These are phyloP conservation scores for Nephrotoma appendiculata DNA, from an alignment of 2,888 invertebrate species.

Conservation along the genomic window DNA sequence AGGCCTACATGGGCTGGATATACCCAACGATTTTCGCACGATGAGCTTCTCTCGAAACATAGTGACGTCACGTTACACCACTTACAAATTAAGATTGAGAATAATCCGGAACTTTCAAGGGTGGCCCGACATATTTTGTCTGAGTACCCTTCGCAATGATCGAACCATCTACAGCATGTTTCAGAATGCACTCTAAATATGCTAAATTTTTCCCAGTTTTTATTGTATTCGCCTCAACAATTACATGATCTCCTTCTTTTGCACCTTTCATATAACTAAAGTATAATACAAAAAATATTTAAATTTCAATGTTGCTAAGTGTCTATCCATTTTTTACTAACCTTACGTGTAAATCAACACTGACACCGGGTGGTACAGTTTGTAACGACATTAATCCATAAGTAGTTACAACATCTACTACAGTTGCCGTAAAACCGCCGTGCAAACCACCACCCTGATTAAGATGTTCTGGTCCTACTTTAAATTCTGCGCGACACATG, in stretches of 20 bases:
- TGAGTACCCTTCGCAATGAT: slow-evolving; percentile 72
- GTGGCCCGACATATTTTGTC: slow-evolving; percentile 50
- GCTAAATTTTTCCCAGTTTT: slow-evolving; percentile 68
- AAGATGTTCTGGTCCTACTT: slow-evolving; percentile 55
- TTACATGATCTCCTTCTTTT: slow-evolving; percentile 58
- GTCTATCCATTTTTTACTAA: slow-evolving; percentile 25
- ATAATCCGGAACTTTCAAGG: not conserved
- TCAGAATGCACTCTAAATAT: slow-evolving; percentile 65
- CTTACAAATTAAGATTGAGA: not conserved
- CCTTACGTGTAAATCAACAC: slow-evolving; percentile 70
- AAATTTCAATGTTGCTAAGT: not conserved
- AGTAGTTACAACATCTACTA: slow-evolving; percentile 59
- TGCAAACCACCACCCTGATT: slow-evolving; percentile 67
- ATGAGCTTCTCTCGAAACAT: no score
- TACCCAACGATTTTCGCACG: no score
- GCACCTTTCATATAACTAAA: slow-evolving; percentile 65
- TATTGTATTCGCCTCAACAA: slow-evolving; percentile 62
- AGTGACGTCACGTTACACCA: no score
- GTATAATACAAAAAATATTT: slow-evolving; percentile 1
- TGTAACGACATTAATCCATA: slow-evolving; percentile 59
- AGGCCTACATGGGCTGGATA: no score
- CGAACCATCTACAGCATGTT: slow-evolving; percentile 54
- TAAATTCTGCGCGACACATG: slow-evolving; percentile 57
- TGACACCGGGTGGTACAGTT: slow-evolving; percentile 54
- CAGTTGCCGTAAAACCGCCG: slow-evolving; percentile 70